Conservation (phyloP, 2,888 invertebrate species). For the Pyrrhia umbra region DNA sequence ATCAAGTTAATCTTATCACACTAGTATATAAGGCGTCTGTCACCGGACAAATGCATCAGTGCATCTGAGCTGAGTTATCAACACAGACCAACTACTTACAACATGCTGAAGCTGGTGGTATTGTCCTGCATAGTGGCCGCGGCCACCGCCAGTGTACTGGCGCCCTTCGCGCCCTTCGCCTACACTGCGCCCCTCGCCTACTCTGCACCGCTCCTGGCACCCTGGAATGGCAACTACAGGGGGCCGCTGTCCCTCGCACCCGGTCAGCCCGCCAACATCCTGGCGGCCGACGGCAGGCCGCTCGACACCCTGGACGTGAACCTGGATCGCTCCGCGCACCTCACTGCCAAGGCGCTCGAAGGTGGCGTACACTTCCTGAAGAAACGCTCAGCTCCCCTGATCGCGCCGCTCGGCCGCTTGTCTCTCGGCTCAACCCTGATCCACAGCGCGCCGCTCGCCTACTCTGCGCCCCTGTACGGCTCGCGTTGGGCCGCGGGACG, state of each 20-base stretch:
- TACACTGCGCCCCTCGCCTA: constrained; percentile 57
- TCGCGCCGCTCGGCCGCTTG: too few species aligned
- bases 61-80: constrained; percentile 69
- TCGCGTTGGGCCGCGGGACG: constrained; percentile 7
- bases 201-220: constrained; percentile 61
- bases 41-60: constrained; percentile 76
- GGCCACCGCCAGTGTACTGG: constrained; percentile 81
- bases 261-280: constrained; percentile 84
- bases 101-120: constrained; percentile 90
- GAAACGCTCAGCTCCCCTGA: constrained; percentile 75
- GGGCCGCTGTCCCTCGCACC: constrained; percentile 86
- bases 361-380: constrained; percentile 77
- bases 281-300: constrained; percentile 84
- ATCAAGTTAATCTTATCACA: constrained; percentile 63
- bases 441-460: constrained; percentile 73
- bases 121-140: constrained; percentile 91
- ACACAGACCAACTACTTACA: constrained; percentile 84
- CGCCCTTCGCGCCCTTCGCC: constrained; percentile 58
- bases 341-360: constrained; percentile 77
- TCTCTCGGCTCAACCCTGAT: constrained; percentile 55
- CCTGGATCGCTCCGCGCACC: constrained; percentile 84
- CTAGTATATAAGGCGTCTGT: constrained; percentile 76
- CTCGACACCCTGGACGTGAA: constrained; percentile 85
- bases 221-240: constrained; percentile 76
- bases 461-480: constrained; percentile 70